phyloP scores from a whole-genome alignment of 2,888 invertebrate genomes.

The Zaprionus bogoriensis region DNA sequence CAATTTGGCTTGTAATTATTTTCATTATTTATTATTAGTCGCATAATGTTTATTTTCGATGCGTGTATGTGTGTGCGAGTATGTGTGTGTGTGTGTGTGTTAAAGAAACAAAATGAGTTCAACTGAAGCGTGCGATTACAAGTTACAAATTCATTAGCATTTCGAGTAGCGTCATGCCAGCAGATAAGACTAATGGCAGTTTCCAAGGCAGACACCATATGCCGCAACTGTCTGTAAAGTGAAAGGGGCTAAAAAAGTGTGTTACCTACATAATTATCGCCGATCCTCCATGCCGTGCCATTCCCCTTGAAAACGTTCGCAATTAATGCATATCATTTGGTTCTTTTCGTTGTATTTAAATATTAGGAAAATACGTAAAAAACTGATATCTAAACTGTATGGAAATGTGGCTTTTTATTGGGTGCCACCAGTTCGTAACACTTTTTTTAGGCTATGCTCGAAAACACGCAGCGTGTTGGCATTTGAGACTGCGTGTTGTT shows the following conservation, averaged over 20 bases:
- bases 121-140: conserved; percentile 14
- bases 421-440: neutral
- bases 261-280: neutral
- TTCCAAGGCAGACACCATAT: conserved; percentile 19
- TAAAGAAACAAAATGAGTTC: conserved; percentile 28
- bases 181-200: conserved; percentile 4
- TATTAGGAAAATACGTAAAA: no score
- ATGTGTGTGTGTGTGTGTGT: conserved; percentile 10
- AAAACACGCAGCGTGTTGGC: neutral
- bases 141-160: conserved; percentile 34
- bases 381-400: no score
- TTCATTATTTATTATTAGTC: conserved; percentile 50
- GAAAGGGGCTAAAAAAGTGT: conserved; percentile 23
- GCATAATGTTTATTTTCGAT: conserved; percentile 18
- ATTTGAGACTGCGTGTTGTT: neutral
- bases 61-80: conserved; percentile 10
- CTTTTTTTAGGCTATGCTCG: neutral
- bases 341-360: neutral
- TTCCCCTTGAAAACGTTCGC: neutral
- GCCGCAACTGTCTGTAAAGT: conserved; percentile 16
- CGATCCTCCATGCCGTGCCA: neutral
- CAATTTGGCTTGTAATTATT: conserved; percentile 56
- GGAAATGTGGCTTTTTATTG: neutral
- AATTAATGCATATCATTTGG: neutral
- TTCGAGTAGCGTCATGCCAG: conserved; percentile 5